Base-by-base conservation (phyloP, 1,140 invertebrate genomes). In the Heliconius nattereri region DNA sequence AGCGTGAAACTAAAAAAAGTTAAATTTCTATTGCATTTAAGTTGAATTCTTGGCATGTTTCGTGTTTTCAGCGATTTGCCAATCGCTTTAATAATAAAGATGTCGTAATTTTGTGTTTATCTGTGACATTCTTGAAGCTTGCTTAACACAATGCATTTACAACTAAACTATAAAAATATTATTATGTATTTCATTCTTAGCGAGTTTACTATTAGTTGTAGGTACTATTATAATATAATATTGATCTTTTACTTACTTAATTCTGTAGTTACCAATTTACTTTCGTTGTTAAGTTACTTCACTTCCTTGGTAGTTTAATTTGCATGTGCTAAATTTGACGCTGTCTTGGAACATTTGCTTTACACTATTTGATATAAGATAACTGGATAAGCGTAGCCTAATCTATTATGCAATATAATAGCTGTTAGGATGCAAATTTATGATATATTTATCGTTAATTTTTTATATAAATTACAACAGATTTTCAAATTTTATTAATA, bases 31-130 rank as follows among this genome's bases (percentile, higher is more conserved):
- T 54, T 45, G 35, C 35, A 52, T 57, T 70, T 54, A 29, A 60
- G 57, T 79, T 19, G 75, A 71, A 54, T 76, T 77, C 73, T 83
- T 81, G 83, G 81, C 81, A 83, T 74, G 76, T 78, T 72, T 78
- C 80, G 71, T 78, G 79, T 60, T 78, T 78, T 70, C 72, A 29
- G 9, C 13, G 52, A 73, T 78, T 78, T 79, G 78, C 57, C 66
- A 76, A 76, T 78, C 74, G 54, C 40, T 13, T 74, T 79, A 13
- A 71, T 70, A 75, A 79, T 75, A 75, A 75, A 75, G 23, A 32
- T 70, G 71, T 40, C 52, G 52, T 19, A 54, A 54, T 19, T 19
- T 32, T 52, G 19, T 75, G n/a, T 57, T 75, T 75, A 35, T 75
- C 49, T 57, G 49, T 75, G 45, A 75, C 26, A 70, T 32, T 70